Base-by-base conservation (phyloP, 2,888 invertebrate species). In the Colostygia pectinataria region DNA sequence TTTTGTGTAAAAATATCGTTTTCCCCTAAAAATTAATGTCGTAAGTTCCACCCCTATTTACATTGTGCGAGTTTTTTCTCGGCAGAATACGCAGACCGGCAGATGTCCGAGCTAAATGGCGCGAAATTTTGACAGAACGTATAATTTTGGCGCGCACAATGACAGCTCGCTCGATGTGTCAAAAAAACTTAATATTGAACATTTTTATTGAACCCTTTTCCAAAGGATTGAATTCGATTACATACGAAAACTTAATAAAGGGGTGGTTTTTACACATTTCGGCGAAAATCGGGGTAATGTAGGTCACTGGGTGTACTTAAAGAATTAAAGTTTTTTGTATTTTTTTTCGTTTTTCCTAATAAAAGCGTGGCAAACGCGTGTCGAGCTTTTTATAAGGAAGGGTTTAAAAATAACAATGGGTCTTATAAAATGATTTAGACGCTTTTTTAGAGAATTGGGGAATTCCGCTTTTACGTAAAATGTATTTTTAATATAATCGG, bases 221-320 rank as follows among this genome's bases (percentile, higher is more conserved):
- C 84, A 84, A 87, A 83, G 89, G 89, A 89, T 87, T 90, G 82
- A 80, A 87, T 90, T 84, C 86, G 80, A 88, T 89, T 88, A 85
- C n/a, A n/a, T n/a, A n/a, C 67, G 67, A 70, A 77, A 83, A 77
- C 59, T 64, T 57, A 74, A 79, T 78, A 79, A 83, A 80, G 66
- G 85, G 86, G 80, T 80, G 61, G 55, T 75, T 84, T 87, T 86
- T 79, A 74, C 79, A 70, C 66, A 76, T 80, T 83, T 84, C 65
- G 77, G 79, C 80, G 78, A 80, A 82, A 57, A 80, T 77, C 68
- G 71, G 63, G 73, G 80, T 74, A 77, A 64, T 63, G 80, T 89
- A 88, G 89, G 89, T 90, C 88, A 89, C 71, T 85, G 78, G 80
- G 74, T 75, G 77, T 74, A 75, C 66, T 74, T 79, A 71, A 74